A percentile compares a stretch with the other conserved stretches of the same genome.
Evolutionary conservation across 2,888 invertebrate genomes (phyloP).

Genomic region (Diloba caeruleocephala): DNA sequence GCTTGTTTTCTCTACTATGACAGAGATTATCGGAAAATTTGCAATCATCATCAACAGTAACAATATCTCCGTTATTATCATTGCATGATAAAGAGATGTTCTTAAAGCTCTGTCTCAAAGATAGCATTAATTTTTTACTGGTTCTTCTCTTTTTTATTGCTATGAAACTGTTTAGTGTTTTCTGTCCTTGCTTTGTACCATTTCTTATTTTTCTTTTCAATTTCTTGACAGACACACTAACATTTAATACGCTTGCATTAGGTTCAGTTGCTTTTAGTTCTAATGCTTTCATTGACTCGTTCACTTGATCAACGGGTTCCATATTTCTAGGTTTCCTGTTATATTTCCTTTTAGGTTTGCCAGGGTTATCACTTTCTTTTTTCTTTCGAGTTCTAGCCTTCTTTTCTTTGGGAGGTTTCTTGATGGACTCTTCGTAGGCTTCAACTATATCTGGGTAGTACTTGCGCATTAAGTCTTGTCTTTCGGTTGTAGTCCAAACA

Average conservation of each 20-base stretch:
- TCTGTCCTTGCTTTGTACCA: conserved; percentile 69
- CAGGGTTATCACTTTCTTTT: conserved; percentile 66
- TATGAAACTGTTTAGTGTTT: conserved; percentile 80
- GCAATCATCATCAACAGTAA: conserved; percentile 11
- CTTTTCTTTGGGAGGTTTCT: conserved; percentile 86
- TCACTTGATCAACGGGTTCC: conserved; percentile 54
- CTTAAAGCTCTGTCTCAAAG: conserved; percentile 64
- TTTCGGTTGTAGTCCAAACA: conserved; percentile 92
- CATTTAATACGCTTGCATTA: conserved; percentile 71
- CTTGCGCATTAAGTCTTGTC: conserved; percentile 89
- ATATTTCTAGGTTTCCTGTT: conserved; percentile 70
- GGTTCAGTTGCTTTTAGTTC: conserved; percentile 57
- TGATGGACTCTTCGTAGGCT: conserved; percentile 86
- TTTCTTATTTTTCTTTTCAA: conserved; percentile 79
- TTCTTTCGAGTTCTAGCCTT: conserved; percentile 69
- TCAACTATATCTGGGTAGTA: conserved; percentile 91
- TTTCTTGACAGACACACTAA: conserved; percentile 77
- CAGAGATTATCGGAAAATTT: conserved; percentile 23
- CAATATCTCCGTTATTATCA: conserved; percentile 30
- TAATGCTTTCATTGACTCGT: conserved; percentile 66
- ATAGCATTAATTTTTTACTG: conserved; percentile 57
- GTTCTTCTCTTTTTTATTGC: conserved; percentile 72
- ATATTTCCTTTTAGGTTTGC: conserved; percentile 79
- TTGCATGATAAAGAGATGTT: conserved; percentile 59
- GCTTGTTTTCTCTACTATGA: conserved; percentile 56